Evolutionary conservation across 1,140 invertebrate genomes (phyloP), one percentile per base, ranked within the genome.

Genomic region (Drosophila ambigua): DNA sequence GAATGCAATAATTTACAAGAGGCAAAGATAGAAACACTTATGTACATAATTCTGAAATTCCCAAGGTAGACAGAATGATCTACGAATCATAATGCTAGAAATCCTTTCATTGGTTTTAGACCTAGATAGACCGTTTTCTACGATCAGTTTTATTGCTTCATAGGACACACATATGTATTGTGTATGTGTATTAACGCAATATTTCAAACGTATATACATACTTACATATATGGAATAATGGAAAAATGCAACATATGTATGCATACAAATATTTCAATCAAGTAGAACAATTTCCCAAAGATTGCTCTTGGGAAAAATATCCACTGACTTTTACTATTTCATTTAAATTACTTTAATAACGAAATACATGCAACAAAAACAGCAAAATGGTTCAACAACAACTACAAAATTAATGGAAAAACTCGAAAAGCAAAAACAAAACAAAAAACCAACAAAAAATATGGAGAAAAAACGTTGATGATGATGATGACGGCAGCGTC

Each of bases 331-430:
- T 67, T 55, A 55, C 63, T 69, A 69, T 69, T 69, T 55, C 63
- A 55, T 69, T 55, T 55, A 68, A 68, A 69, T 67, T 68, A 69
- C 66, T 67, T 68, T 55, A 69, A 68, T 68, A 68, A 67, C 50
- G 20, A 67, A 65, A 63, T 11, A 54, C 52, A 39, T 11, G 41
- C 52, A 39, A 39, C 50, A 24, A 24, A 35, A 4, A 13, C 11
- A 13, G 13, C 35, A 13, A 39, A 39, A 31, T 31, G 6, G 28
- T 28, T 28, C 2, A 11, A 39, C 11, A 20, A 57, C 23, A 54
- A 54, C 65, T 54, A 48, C 49, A 54, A 68, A 67, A 67, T 49
- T 39, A 68, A 67, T 68, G 63, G 9, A 55, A 44, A 68, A 43
- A 50, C 39, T 55, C 26, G 50, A 24, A 68, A 68, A 44, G n/a